Evolutionary conservation across 2,113 vertebrate genomes (phyloP).

Genomic region (Syrrhaptes paradoxus): DNA sequence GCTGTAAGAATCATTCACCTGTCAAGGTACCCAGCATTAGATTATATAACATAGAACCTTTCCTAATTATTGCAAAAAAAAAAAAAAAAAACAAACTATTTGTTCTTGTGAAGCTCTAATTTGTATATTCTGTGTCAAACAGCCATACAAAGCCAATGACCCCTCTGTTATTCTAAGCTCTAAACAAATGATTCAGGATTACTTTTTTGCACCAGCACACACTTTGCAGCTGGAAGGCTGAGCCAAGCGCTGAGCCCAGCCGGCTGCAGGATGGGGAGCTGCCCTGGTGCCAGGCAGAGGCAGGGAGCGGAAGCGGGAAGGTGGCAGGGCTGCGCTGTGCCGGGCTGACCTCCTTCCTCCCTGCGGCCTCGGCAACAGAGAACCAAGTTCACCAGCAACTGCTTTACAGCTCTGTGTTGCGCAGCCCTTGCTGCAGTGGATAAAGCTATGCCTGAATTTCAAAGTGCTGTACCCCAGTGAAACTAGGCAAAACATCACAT

Average conservation of each 20-base stretch:
- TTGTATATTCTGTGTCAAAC: not conserved
- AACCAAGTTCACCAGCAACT: not conserved
- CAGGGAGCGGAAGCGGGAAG: not conserved
- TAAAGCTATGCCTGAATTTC: not conserved
- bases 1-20: not conserved
- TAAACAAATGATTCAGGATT: not conserved
- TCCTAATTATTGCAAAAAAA: not conserved
- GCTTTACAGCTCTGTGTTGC: not conserved
- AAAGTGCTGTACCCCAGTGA: not conserved
- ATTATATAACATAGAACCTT: not conserved
- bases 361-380: fast-evolving
- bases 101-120: not conserved
- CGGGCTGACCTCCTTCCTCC: not conserved
- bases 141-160: not conserved
- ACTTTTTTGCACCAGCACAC: not conserved
- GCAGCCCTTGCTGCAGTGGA: not conserved
- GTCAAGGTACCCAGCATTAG: not conserved
- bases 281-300: fast-evolving
- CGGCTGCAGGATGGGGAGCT: fast-evolving
- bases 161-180: not conserved
- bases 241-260: not conserved
- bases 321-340: fast-evolving
- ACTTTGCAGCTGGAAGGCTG: not conserved
- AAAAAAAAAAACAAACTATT: not conserved
- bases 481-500: not conserved